Conservation (phyloP, 1,140 invertebrate species). For the Procambarus clarkii region DNA sequence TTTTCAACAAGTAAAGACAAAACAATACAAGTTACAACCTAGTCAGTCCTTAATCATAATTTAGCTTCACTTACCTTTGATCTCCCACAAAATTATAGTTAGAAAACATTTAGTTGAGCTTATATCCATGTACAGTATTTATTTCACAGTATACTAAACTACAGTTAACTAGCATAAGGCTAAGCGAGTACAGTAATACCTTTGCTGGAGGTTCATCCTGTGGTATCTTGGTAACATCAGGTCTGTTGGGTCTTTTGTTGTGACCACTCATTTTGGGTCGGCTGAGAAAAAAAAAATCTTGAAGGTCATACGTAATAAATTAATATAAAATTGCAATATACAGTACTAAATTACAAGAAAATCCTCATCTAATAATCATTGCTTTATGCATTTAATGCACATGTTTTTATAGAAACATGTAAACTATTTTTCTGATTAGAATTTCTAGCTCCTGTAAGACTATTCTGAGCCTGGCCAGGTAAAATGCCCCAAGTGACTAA, state of each 20-base stretch:
- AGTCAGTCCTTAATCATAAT: background rate
- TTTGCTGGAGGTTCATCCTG: slow-evolving; percentile 77
- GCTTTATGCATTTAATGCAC: too few relatives aligned
- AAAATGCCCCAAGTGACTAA: too few relatives aligned
- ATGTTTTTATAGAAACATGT: too few relatives aligned
- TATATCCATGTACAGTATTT: background rate
- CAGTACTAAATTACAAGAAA: too few relatives aligned
- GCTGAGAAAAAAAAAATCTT: background rate
- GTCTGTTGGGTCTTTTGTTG: slow-evolving; percentile 84
- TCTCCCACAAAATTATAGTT: background rate
- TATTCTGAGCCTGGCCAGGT: too few relatives aligned
- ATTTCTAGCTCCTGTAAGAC: too few relatives aligned
- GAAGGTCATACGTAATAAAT: too few relatives aligned
- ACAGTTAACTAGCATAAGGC: background rate
- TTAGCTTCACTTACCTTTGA: background rate
- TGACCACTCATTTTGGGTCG: slow-evolving; percentile 76
- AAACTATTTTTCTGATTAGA: too few relatives aligned
- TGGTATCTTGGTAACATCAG: slow-evolving; percentile 83
- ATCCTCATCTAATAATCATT: too few relatives aligned
- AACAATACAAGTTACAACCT: background rate
- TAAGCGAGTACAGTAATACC: slow-evolving; percentile 72
- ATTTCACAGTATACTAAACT: background rate
- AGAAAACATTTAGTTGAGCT: background rate
- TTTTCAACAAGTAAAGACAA: background rate
- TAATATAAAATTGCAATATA: too few relatives aligned